These are phyloP conservation scores for Strix occidentalis DNA, from an alignment of 2,797 vertebrate species.

Conservation along the genomic window DNA sequence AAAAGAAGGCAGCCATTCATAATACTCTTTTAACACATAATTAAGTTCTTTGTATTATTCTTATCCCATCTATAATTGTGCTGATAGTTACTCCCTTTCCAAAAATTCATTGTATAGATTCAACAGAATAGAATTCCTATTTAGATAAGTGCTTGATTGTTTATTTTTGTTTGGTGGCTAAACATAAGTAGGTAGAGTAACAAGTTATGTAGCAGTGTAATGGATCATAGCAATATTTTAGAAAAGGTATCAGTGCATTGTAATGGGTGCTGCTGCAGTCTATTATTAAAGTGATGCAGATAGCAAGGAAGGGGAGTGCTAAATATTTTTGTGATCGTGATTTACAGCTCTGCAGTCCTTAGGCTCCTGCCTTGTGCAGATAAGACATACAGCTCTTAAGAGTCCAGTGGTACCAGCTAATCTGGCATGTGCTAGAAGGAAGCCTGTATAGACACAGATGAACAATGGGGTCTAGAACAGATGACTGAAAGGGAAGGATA, in stretches of 20 bases:
- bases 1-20: neutral
- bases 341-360: neutral
- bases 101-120: neutral
- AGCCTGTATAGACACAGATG: neutral
- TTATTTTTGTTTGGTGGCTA: neutral
- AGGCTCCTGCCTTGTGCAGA: neutral
- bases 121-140: neutral
- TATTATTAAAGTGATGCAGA: neutral
- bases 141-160: neutral
- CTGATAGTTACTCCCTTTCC: neutral
- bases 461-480: neutral
- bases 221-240: neutral
- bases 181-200: neutral
- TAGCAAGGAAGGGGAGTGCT: neutral
- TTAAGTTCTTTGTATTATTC: neutral
- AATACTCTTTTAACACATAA: neutral
- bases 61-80: neutral
- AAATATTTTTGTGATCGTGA: neutral
- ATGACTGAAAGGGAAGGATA: neutral
- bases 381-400: neutral
- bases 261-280: neutral
- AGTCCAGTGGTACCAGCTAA: neutral
- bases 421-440: neutral
- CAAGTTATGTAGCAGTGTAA: neutral
- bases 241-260: neutral